Base-by-base conservation (phyloP, 2,113 vertebrate species). In the Forbesichthys papilliferus region DNA sequence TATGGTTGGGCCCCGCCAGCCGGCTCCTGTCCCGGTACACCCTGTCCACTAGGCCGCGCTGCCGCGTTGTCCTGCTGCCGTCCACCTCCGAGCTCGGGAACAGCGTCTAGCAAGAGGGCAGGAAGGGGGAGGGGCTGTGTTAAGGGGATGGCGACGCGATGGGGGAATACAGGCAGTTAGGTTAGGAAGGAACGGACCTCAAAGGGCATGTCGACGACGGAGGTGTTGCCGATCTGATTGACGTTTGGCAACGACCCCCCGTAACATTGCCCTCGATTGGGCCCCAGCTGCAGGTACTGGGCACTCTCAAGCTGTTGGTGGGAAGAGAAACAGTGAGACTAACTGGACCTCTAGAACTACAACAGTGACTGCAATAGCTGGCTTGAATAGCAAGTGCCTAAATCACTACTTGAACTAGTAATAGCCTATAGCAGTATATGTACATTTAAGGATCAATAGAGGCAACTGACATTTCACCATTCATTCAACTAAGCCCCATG, bases 241-340 rank as follows among this genome's bases (percentile, higher is more conserved):
- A 98, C 96, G 5, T 98, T 98, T 86, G 96, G 96, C 89, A 98
- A 81, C 9, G 96, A 98, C 9, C 96, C 96, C 9, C 96, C 96
- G 0, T 98, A 98, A 92, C 95, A 98, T 87, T 95, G 96, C 66
- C 94, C 95, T 6, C 96, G 95, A 72, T 93, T 96, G 14, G 93
- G 96, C 51, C 96, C 96, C 90, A 98, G 88, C 91, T 98, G 96
- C 84, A 98, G 84, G 84, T 96, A 98, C 42, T 97, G 95, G 1
- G 94, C 94, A 79, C 96, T 97, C 92, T 97, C 96, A 79, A 98
- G 88, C 88, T 96, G 80, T 48, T 46, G 12, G 9, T 34, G 14
- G 14, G 14, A 49, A 36, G 27, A 27, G 27, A 27, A 27, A 27
- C 27, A 27, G 27, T 3, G 27, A 27, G 27, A 27, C 27, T 2